Evolutionary conservation across 37 sponge, comb jelly and placozoan genomes (phyloP).

Genomic region (Agelas oroides): DNA sequence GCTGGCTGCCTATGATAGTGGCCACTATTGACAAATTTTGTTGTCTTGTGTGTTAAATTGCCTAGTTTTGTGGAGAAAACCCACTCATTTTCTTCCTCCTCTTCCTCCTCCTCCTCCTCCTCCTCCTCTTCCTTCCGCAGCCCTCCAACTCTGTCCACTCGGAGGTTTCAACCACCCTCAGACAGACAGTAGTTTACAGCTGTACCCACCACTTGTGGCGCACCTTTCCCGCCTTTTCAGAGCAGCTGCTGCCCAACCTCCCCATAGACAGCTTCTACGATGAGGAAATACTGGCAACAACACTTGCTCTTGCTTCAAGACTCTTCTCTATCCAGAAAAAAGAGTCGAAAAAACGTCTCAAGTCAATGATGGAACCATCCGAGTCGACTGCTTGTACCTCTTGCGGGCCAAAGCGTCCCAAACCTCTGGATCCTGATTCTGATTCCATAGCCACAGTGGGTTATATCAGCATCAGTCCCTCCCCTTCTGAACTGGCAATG

Average conservation of each 20-base stretch:
- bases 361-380: background rate
- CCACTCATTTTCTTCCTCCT: no score
- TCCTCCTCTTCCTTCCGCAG: no score
- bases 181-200: slow-evolving; percentile 21
- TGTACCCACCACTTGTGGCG: slow-evolving; percentile 46
- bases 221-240: slow-evolving; percentile 30
- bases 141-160: slow-evolving; percentile 15
- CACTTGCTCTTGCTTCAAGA: slow-evolving; percentile 26
- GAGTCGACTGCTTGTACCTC: background rate
- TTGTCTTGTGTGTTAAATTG: no score
- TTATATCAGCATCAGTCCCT: slow-evolving; percentile 55
- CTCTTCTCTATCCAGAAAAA: background rate
- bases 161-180: background rate
- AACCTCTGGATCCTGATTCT: background rate
- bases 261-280: background rate
- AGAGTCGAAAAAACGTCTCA: background rate
- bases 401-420: slow-evolving; percentile 10
- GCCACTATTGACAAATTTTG: no score
- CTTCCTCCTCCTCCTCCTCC: no score
- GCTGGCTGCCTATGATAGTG: no score
- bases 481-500: slow-evolving; percentile 56
- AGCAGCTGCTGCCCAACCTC: background rate
- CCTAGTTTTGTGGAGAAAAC: no score
- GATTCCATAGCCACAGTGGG: slow-evolving; percentile 9
- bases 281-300: slow-evolving; percentile 9